Conservation (phyloP, 2,888 invertebrate genomes). For the Stictocephala bisonia region DNA sequence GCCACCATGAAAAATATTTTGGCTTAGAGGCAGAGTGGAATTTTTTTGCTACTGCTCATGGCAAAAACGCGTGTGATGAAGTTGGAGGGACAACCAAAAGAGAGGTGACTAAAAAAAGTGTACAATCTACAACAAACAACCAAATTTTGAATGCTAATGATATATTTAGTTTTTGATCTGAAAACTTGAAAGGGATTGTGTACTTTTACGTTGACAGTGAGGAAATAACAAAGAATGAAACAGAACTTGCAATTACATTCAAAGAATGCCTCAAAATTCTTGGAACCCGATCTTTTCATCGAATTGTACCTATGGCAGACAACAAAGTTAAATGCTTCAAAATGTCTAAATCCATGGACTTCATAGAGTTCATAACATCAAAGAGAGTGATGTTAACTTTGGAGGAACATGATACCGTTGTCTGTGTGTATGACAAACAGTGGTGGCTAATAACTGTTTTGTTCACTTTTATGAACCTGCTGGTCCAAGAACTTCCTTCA, state of each 20-base stretch:
- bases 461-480: too few species aligned
- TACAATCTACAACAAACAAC: not conserved
- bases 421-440: too few species aligned
- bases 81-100: constrained; percentile 25
- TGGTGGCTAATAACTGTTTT: too few species aligned
- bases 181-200: constrained; percentile 26
- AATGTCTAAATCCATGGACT: too few species aligned
- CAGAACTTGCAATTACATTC: constrained; percentile 17
- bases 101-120: constrained; percentile 3
- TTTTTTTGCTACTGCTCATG: constrained; percentile 34
- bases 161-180: constrained; percentile 14
- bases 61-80: constrained; percentile 19
- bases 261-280: not conserved
- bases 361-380: too few species aligned
- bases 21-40: constrained; percentile 29
- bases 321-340: not conserved
- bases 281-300: constrained; percentile 20
- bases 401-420: too few species aligned
- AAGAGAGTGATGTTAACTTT: too few species aligned
- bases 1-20: constrained; percentile 23
- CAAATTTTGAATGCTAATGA: constrained; percentile 14
- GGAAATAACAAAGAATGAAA: not conserved
- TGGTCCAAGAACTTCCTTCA: too few species aligned
- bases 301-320: constrained; percentile 31
- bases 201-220: constrained; percentile 31